A percentile compares a stretch with the other conserved stretches of the same genome.
Evolutionary conservation across 2,113 vertebrate genomes (phyloP).

Genomic region (Hippocampus comes): DNA sequence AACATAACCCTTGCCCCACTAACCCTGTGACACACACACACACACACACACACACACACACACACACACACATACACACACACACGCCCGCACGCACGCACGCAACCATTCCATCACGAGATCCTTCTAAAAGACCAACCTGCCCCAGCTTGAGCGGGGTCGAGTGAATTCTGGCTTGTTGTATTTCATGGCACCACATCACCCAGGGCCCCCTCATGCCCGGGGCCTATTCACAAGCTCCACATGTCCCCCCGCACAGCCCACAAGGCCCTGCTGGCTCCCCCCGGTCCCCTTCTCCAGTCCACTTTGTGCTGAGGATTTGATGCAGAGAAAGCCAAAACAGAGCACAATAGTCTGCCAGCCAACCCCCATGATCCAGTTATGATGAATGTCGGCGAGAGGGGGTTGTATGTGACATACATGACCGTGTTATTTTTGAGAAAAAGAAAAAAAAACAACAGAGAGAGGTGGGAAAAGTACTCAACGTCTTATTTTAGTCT

Average conservation of each 20-base stretch:
- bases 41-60: conserved; percentile 1
- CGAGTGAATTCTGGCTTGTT: conserved; percentile 63
- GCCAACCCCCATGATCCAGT: conserved; percentile 56
- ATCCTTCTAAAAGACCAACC: conserved; percentile 59
- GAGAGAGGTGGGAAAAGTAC: no score
- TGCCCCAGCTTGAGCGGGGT: conserved; percentile 37
- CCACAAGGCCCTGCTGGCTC: conserved; percentile 57
- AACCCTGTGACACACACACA: conserved; percentile 25
- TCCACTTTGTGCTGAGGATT: conserved; percentile 58
- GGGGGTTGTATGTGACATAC: conserved; percentile 18
- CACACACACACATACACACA: conserved; percentile 4
- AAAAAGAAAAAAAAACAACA: no score
- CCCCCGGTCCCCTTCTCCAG: conserved; percentile 46
- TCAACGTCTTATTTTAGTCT: no score
- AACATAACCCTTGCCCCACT: conserved; percentile 23
- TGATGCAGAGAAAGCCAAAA: conserved; percentile 58
- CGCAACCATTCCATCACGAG: conserved; percentile 11
- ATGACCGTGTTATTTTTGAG: no score
- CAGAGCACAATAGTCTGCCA: conserved; percentile 53
- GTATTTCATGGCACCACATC: conserved; percentile 68
- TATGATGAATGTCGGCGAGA: conserved; percentile 57
- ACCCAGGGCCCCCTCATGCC: conserved; percentile 54
- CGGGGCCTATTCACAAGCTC: conserved; percentile 51
- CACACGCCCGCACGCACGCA: neutral
- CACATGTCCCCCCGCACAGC: conserved; percentile 41